phyloP scores from a whole-genome alignment of 1,140 invertebrate species.

The Macrotrachela quadricornifera region DNA sequence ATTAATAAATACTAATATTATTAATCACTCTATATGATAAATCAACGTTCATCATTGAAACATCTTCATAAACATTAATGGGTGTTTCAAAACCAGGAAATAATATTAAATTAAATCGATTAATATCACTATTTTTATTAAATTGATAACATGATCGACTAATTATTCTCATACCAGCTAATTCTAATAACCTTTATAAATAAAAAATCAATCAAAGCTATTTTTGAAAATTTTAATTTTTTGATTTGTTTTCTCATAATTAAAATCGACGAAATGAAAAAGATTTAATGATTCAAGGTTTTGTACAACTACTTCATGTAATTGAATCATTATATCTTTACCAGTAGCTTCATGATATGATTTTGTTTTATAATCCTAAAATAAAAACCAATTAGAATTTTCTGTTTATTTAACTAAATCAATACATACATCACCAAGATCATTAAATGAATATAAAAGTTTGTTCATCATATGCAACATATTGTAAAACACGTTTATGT shows the following conservation, averaged over 20 bases:
- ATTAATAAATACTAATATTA: slow-evolving; percentile 37
- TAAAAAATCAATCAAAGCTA: no score
- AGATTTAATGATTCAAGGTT: neutral
- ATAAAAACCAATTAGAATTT: no score
- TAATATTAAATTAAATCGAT: neutral
- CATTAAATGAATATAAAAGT: slow-evolving; percentile 1
- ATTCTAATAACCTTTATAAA: neutral
- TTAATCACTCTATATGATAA: slow-evolving; percentile 13
- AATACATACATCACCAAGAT: neutral
- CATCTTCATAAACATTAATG: no score
- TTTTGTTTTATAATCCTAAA: no score
- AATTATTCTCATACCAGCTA: slow-evolving; percentile 4
- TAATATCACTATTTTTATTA: neutral
- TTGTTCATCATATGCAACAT: slow-evolving; percentile 1
- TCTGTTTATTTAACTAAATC: no score
- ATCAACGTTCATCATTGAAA: no score
- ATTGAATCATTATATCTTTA: neutral
- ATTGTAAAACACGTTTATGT: no score
- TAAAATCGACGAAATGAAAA: slow-evolving; percentile 5
- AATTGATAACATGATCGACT: slow-evolving; percentile 5
- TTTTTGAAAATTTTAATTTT: no score
- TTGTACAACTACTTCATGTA: slow-evolving; percentile 1
- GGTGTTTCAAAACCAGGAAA: no score
- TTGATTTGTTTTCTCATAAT: neutral
- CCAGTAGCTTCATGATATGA: neutral